A percentile compares a stretch with the other conserved stretches of the same genome.
Evolutionary conservation across 2,113 vertebrate genomes (phyloP).

Genomic region (Accipiter virgatus): DNA sequence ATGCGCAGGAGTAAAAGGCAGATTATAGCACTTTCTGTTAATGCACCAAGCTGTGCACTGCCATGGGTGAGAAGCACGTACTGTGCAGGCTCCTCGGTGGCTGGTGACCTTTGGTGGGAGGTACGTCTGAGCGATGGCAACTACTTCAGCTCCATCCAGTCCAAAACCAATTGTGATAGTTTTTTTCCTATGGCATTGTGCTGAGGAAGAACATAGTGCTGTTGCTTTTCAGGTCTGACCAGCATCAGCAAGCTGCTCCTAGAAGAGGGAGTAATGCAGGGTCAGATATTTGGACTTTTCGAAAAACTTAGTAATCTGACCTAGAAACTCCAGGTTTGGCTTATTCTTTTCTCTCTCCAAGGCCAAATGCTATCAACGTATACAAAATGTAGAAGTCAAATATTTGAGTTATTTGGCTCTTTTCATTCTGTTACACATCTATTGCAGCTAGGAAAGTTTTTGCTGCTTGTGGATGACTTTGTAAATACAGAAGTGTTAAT

Average conservation of each 20-base stretch:
- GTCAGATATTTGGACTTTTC: not conserved
- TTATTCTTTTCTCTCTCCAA: not conserved
- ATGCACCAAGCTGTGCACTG: accelerated
- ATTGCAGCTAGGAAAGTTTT: not conserved
- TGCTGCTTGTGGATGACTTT: not conserved
- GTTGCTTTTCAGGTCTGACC: not conserved
- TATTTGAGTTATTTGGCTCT: not conserved
- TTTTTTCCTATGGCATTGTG: not conserved
- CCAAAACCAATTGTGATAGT: not conserved
- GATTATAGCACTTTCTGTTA: not conserved
- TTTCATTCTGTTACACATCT: not conserved
- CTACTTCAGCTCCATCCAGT: not conserved
- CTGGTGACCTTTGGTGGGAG: not conserved
- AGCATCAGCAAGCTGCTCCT: not conserved
- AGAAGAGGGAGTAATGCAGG: not conserved
- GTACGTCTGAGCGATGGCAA: not conserved
- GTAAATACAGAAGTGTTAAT: not conserved
- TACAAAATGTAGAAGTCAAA: not conserved
- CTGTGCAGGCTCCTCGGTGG: not conserved
- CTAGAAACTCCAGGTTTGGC: not conserved
- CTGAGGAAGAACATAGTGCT: not conserved
- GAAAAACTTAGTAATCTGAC: not conserved
- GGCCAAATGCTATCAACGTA: not conserved
- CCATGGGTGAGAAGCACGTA: accelerated
- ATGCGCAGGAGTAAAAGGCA: not conserved